phyloP scores from a whole-genome alignment of 2,888 invertebrate genomes.

The Agrochola litura region DNA sequence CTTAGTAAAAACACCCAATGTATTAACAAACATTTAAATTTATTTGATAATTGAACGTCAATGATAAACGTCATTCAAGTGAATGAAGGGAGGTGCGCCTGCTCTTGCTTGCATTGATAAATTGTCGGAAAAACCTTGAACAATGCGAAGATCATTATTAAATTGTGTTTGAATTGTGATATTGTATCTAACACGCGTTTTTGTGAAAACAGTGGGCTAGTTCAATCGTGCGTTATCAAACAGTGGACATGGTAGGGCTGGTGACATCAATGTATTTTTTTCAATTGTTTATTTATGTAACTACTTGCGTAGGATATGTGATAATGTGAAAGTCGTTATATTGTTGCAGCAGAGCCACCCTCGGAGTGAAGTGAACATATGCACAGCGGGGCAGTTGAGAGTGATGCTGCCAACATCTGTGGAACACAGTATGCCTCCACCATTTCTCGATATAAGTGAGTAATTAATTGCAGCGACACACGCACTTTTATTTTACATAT shows the following conservation, averaged over 20 bases:
- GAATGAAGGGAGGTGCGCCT: slow-evolving; percentile 72
- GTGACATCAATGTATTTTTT: slow-evolving; percentile 71
- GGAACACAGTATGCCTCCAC: slow-evolving; percentile 81
- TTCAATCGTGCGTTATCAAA: slow-evolving; percentile 42
- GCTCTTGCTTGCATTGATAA: slow-evolving; percentile 65
- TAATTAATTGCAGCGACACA: slow-evolving; percentile 54
- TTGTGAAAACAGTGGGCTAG: slow-evolving; percentile 55
- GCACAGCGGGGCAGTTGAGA: slow-evolving; percentile 81
- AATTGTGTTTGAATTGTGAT: slow-evolving; percentile 68
- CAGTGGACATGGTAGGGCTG: slow-evolving; percentile 73
- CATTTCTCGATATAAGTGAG: slow-evolving; percentile 85
- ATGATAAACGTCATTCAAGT: slow-evolving; percentile 65
- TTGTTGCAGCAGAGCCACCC: slow-evolving; percentile 84
- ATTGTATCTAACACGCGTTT: slow-evolving; percentile 58
- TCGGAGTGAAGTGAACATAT: slow-evolving; percentile 78
- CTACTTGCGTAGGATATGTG: slow-evolving; percentile 74
- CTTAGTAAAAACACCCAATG: background rate
- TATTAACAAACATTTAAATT: background rate
- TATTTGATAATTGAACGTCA: slow-evolving; percentile 46
- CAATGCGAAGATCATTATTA: slow-evolving; percentile 72
- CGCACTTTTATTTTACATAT: slow-evolving; percentile 43
- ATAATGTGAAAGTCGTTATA: slow-evolving; percentile 77
- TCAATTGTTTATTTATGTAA: slow-evolving; percentile 85
- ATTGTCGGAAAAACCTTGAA: slow-evolving; percentile 77
- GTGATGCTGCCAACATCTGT: slow-evolving; percentile 83